Conservation (phyloP, 2,113 vertebrate genomes). For the Tupaia chinensis region DNA sequence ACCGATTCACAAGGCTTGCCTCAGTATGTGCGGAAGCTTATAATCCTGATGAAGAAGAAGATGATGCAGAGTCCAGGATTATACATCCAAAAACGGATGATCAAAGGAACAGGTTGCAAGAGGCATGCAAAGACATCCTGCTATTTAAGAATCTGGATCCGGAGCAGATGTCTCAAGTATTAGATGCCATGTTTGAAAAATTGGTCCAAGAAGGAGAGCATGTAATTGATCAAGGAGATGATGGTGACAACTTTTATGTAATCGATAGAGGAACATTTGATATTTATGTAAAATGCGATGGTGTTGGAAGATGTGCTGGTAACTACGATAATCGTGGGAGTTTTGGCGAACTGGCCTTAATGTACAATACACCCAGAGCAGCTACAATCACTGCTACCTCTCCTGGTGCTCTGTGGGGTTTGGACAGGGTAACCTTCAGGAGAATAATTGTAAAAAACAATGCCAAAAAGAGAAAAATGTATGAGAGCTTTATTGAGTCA, state of each 20-base stretch:
- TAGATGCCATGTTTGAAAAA: constrained; percentile 99
- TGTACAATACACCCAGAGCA: constrained; percentile 99
- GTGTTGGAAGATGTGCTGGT: constrained; percentile 93
- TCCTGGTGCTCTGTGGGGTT: constrained; percentile 97
- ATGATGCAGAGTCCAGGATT: too few species aligned
- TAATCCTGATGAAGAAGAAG: too few species aligned
- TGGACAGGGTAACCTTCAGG: constrained; percentile 94
- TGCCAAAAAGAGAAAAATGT: constrained; percentile 98
- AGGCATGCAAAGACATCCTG: too few species aligned
- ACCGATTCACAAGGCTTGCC: too few species aligned
- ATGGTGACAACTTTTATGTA: constrained; percentile 99
- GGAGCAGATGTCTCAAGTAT: constrained; percentile 98
- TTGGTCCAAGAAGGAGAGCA: constrained; percentile 94
- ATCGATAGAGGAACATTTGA: constrained; percentile 97
- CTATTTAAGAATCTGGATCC: too few species aligned
- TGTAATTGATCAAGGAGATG: constrained; percentile 98
- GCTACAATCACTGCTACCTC: constrained; percentile 98
- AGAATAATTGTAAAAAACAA: constrained; percentile 99
- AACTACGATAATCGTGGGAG: constrained; percentile 97
- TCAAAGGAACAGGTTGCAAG: too few species aligned
- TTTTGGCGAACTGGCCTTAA: constrained; percentile 98
- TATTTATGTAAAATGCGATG: constrained; percentile 94
- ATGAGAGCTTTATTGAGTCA: constrained; percentile 98
- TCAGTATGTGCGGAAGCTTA: too few species aligned
- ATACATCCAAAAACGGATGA: too few species aligned